Evolutionary conservation across 2,888 invertebrate genomes (phyloP), one percentile per base, ranked within the genome.

Genomic region (Drosophila peninsularis): DNA sequence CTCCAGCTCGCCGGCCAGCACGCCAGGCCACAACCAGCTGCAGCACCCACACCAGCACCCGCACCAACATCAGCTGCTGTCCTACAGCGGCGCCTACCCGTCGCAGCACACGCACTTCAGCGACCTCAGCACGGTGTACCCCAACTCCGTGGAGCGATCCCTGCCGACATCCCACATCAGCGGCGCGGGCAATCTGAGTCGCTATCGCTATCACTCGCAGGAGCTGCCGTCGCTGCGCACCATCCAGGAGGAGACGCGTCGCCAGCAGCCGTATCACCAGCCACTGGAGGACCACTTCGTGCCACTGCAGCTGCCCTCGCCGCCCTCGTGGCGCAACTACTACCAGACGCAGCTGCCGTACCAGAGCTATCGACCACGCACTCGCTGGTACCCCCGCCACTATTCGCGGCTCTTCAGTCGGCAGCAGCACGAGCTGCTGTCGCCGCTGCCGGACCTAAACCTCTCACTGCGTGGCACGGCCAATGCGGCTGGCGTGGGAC

Each of bases 51-150:
- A 65, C 2, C 74, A 63, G 73, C 63, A 64, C 1, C 74, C 62
- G 73, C 63, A 64, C 1, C 74, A 62, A 73, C 63, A 64, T 6
- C 71, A 55, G n/a, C 19, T 82, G 5, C 14, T 86, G 13, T 71
- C 78, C 1, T 71, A 72, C 24, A 66, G 67, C 49, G 55, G 55
- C 30, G 69, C 50, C 32, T 68, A 70, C 17, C 65, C 80, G 0
- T 52, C 53, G 21, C 71, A 83, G 19, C 80, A 83, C 27, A 77
- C 83, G 3, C 96, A 97, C 93, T 96, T 96, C 89, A 96, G 96
- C 91, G 97, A 97, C 93, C 94, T 97, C 85, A 97, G 97, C 93
- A 97, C 97, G 45, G 97, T 97, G 68, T 94, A 96, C 89, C 95
- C 96, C 47, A 96, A 96, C 84, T 96, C 96, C 21, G 96, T 94